Evolutionary conservation across 2,888 invertebrate species (phyloP).

Genomic region (Pteria penguin): DNA sequence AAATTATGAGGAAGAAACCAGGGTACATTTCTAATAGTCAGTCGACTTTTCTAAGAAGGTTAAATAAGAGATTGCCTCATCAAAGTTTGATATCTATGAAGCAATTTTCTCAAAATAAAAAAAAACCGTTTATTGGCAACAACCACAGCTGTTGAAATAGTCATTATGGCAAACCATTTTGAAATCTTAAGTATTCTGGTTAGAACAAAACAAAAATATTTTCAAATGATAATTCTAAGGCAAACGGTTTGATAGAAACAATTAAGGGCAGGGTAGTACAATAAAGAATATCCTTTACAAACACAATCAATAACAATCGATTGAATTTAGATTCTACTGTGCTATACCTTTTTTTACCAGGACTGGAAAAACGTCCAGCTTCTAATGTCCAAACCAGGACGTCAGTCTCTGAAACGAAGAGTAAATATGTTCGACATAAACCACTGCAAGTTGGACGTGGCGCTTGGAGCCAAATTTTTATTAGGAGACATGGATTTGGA

Average conservation of each 20-base stretch:
- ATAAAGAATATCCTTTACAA: no score
- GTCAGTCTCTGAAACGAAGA: constrained; percentile 72
- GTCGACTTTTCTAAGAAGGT: background rate
- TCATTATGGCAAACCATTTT: no score
- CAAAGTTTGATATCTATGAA: background rate
- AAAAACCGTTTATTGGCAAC: no score
- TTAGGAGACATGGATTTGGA: constrained; percentile 67
- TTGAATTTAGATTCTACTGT: no score
- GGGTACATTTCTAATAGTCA: constrained; percentile 57
- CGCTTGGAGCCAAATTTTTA: constrained; percentile 64
- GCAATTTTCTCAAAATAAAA: background rate
- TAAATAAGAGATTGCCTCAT: background rate
- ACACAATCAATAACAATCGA: no score
- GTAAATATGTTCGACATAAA: constrained; percentile 71
- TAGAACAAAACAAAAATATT: no score
- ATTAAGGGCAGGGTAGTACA: no score
- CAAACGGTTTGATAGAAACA: no score
- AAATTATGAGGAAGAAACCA: constrained; percentile 73
- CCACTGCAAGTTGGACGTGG: constrained; percentile 62
- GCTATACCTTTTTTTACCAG: no score
- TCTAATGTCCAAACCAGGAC: constrained; percentile 75
- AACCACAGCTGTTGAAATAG: no score
- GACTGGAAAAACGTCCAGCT: constrained; percentile 75
- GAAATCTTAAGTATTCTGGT: no score
- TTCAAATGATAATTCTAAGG: no score